These are phyloP conservation scores for Tachyglossus aculeatus DNA, from an alignment of 2,797 vertebrate species.

Conservation along the genomic window DNA sequence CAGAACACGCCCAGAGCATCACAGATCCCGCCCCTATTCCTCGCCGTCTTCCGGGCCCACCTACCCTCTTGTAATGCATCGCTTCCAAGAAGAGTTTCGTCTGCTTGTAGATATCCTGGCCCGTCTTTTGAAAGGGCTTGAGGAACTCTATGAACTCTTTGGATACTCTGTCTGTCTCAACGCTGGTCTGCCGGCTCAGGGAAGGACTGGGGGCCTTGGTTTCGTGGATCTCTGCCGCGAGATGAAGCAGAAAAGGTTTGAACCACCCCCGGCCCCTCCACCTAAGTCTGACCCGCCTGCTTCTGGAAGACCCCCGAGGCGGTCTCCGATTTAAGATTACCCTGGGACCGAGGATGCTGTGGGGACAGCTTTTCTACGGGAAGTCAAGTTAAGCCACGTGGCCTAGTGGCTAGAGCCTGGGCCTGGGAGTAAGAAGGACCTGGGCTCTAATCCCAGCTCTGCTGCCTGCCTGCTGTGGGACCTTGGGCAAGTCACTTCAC, in stretches of 20 bases:
- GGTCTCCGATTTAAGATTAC: background rate
- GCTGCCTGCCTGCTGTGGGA: too few species aligned
- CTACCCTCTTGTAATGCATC: conserved; percentile 92
- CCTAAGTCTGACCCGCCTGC: too few species aligned
- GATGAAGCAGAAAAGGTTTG: conserved; percentile 25
- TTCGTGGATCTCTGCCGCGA: conserved; percentile 85
- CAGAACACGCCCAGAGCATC: too few species aligned
- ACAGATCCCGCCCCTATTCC: too few species aligned
- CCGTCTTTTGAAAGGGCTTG: conserved; percentile 89
- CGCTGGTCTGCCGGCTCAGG: conserved; percentile 86
- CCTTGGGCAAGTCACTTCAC: too few species aligned
- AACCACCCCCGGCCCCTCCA: too few species aligned
- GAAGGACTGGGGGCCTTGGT: conserved; percentile 89
- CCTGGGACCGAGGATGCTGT: background rate
- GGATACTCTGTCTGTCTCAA: conserved; percentile 91
- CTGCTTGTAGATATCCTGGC: conserved; percentile 93
- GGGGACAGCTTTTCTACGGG: background rate
- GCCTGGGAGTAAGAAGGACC: too few species aligned
- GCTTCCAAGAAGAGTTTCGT: conserved; percentile 86
- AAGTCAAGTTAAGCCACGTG: background rate
- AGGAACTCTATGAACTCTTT: conserved; percentile 95
- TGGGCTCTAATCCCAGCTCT: too few species aligned
- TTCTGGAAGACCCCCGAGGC: background rate
- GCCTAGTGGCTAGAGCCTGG: too few species aligned
- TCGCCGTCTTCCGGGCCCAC: too few species aligned